These are phyloP conservation scores for Oscheius sp. DNA, from an alignment of 1,140 invertebrate species.

Conservation along the genomic window DNA sequence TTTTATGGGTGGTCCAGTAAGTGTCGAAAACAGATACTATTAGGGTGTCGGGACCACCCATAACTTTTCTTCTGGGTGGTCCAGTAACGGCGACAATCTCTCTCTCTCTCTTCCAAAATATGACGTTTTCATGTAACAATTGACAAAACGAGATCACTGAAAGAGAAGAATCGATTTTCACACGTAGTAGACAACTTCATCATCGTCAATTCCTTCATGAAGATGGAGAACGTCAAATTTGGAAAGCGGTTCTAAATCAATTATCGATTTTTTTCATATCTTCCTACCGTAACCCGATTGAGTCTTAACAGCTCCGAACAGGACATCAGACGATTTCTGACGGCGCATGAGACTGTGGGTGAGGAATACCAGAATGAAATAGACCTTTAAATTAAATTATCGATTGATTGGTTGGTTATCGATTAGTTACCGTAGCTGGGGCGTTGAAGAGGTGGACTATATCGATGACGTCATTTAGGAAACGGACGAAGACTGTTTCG, in stretches of 20 bases:
- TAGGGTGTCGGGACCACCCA: too few relatives aligned
- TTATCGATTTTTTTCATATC: neutral
- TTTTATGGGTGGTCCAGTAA: too few relatives aligned
- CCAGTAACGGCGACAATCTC: too few relatives aligned
- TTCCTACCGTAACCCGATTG: neutral
- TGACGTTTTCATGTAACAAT: too few relatives aligned
- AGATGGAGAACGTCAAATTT: slow-evolving; percentile 1
- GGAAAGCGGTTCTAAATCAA: neutral
- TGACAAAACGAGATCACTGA: too few relatives aligned
- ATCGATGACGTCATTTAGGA: neutral
- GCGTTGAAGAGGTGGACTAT: neutral
- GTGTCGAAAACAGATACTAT: too few relatives aligned
- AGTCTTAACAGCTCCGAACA: neutral
- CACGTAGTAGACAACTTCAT: slow-evolving; percentile 1
- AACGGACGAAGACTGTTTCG: neutral
- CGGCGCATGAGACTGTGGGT: neutral
- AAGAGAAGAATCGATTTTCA: too few relatives aligned
- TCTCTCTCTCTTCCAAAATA: too few relatives aligned
- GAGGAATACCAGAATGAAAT: neutral
- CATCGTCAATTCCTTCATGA: neutral
- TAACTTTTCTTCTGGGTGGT: too few relatives aligned
- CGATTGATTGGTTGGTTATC: too few relatives aligned
- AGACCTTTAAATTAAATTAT: too few relatives aligned
- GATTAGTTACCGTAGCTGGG: neutral
- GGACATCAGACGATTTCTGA: neutral